Conservation (phyloP, 2,888 invertebrate species). For the Nesidiocoris tenuis region DNA sequence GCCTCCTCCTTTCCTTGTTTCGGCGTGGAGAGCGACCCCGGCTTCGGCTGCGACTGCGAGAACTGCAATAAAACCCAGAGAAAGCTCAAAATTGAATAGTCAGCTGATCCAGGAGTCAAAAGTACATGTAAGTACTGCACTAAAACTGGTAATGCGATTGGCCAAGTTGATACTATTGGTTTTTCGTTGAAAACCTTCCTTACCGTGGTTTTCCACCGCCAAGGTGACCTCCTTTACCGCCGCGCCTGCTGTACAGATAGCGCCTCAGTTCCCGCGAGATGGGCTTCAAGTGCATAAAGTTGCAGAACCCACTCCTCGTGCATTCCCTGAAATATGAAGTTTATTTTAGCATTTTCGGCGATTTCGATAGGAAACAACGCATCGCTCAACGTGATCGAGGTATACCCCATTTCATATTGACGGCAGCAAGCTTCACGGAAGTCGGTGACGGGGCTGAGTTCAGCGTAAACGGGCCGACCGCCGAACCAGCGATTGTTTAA, state of each 20-base stretch:
- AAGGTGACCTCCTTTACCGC: conserved; percentile 22
- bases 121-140: too few relatives aligned
- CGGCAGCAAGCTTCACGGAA: conserved; percentile 99
- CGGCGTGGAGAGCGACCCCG: conserved; percentile 56
- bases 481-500: conserved; percentile 99
- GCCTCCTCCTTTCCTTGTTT: conserved; percentile 43
- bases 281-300: conserved; percentile 99
- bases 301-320: conserved; percentile 97
- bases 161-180: too few relatives aligned
- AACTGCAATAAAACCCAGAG: conserved; percentile 50
- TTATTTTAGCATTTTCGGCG: too few relatives aligned
- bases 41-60: conserved; percentile 71
- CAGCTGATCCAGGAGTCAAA: too few relatives aligned
- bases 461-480: conserved; percentile 95
- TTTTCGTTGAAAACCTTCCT: too few relatives aligned
- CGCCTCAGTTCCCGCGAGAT: conserved; percentile 92
- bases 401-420: conserved; percentile 98
- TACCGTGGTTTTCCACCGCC: neutral
- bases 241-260: conserved; percentile 60
- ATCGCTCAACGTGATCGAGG: too few relatives aligned
- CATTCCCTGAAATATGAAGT: conserved; percentile 74
- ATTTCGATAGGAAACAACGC: neutral
- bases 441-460: conserved; percentile 97
- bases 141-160: too few relatives aligned
- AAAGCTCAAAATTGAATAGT: too few relatives aligned